Evolutionary conservation across 1,140 invertebrate species (phyloP).

Genomic region (Drosophila mauritiana): DNA sequence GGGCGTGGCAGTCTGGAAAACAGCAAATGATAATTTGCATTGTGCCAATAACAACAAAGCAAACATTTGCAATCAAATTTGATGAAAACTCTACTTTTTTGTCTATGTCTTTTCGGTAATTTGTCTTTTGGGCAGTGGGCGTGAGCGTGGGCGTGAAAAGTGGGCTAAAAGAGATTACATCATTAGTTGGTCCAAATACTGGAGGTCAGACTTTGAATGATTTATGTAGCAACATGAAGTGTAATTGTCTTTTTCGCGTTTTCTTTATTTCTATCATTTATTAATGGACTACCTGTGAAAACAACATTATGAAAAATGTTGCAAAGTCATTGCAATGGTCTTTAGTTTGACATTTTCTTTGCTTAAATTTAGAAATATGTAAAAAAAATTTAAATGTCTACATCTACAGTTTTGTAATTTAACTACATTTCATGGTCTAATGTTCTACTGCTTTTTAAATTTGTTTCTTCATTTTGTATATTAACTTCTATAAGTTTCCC

Average conservation of each 20-base stretch:
- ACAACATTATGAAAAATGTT: not conserved
- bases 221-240: constrained; percentile 13
- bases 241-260: constrained; percentile 37
- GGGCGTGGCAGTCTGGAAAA: constrained; percentile 39
- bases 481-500: constrained; percentile 1
- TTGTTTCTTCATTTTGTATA: not conserved
- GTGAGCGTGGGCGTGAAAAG: constrained; percentile 36
- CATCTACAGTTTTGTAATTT: no score
- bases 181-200: constrained; percentile 27
- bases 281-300: not conserved
- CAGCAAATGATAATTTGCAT: constrained; percentile 56
- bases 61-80: constrained; percentile 44
- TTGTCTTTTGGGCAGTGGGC: constrained; percentile 22
- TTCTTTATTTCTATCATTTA: not conserved
- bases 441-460: not conserved
- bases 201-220: constrained; percentile 22
- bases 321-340: no score
- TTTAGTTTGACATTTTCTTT: no score
- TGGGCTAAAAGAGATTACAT: constrained; percentile 37
- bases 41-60: constrained; percentile 22
- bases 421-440: not conserved
- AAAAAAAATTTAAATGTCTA: no score
- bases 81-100: constrained; percentile 32
- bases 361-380: no score
- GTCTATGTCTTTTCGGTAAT: constrained; percentile 19